Evolutionary conservation across 2,888 invertebrate species (phyloP).

Genomic region (Ophraella communa): DNA sequence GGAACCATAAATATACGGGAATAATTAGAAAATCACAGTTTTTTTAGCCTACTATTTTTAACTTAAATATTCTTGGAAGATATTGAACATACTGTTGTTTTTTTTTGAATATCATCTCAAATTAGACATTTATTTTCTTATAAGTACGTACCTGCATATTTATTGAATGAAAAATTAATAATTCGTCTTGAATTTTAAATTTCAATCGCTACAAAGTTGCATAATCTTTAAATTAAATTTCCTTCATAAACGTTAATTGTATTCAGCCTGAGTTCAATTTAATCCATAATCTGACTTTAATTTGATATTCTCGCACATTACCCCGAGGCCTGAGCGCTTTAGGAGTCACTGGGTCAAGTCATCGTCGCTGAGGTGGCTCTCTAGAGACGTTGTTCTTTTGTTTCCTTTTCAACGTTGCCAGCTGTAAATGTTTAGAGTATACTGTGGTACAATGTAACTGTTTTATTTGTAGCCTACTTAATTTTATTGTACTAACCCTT

Average conservation of each 20-base stretch:
- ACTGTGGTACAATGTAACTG: too few relatives aligned
- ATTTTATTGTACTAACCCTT: too few relatives aligned
- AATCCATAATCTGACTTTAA: conserved; percentile 6
- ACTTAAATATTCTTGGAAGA: too few relatives aligned
- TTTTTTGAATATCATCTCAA: too few relatives aligned
- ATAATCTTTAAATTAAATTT: background rate
- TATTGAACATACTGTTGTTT: too few relatives aligned
- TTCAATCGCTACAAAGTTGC: background rate
- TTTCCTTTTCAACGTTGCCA: conserved; percentile 29
- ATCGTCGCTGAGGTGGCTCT: conserved; percentile 4
- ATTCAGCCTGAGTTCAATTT: conserved; percentile 8
- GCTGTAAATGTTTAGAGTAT: too few relatives aligned
- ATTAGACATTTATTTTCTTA: too few relatives aligned
- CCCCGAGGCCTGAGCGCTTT: conserved; percentile 2
- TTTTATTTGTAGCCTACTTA: too few relatives aligned
- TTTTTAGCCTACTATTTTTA: too few relatives aligned
- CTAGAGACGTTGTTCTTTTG: conserved; percentile 42
- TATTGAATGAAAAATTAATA: background rate
- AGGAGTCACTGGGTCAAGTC: conserved; percentile 36
- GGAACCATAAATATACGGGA: background rate
- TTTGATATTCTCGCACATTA: conserved; percentile 4
- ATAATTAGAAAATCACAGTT: too few relatives aligned
- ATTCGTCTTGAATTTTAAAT: background rate
- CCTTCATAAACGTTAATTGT: conserved; percentile 1
- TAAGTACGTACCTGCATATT: too few relatives aligned